Percentiles rank a stretch among this genome's conserved stretches.
phyloP scores from a whole-genome alignment of 2,113 vertebrate species.

The Menura novaehollandiae region DNA sequence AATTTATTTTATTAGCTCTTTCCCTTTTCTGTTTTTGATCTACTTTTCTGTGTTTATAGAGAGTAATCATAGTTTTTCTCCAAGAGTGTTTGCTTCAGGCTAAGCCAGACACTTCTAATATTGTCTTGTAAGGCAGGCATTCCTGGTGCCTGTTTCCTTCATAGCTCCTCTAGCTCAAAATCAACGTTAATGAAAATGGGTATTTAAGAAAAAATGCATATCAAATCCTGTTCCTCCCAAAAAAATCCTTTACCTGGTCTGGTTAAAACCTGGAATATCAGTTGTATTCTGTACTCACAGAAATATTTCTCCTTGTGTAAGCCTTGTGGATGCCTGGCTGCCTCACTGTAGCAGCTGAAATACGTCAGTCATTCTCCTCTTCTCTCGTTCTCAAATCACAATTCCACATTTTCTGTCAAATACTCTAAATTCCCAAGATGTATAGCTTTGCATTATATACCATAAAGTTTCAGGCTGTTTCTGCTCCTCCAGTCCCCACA shows the following conservation, averaged over 20 bases:
- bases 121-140: not conserved
- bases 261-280: not conserved
- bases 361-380: not conserved
- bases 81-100: not conserved
- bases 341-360: not conserved
- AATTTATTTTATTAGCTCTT: not conserved
- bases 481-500: not conserved
- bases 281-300: not conserved
- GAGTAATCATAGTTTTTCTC: not conserved
- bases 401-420: not conserved
- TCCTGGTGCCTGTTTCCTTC: not conserved
- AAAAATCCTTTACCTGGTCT: not conserved
- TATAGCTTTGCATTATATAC: not conserved
- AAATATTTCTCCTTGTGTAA: not conserved
- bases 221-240: not conserved
- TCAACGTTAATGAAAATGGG: not conserved
- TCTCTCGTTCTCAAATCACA: not conserved
- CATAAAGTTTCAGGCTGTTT: not conserved
- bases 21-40: not conserved
- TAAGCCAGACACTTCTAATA: not conserved
- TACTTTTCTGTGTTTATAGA: not conserved
- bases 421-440: not conserved
- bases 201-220: not conserved
- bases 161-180: not conserved
- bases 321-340: not conserved